A percentile compares a stretch with the other conserved stretches of the same genome.
Conservation (phyloP, 2,888 invertebrate genomes). For the Plagiodera versicolora region DNA sequence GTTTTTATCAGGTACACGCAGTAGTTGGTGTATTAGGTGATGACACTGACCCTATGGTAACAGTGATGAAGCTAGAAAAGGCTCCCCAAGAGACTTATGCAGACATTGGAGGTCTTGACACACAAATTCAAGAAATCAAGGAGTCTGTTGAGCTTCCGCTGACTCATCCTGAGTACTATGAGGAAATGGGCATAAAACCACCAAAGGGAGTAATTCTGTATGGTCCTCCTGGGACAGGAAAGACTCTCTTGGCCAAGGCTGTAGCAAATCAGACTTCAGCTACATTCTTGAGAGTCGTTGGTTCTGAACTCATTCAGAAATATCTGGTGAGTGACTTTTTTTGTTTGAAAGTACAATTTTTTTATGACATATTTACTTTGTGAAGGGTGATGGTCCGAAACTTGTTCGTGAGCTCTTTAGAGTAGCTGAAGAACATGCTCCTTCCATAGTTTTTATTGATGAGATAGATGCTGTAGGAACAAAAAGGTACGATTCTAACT, state of each 20-base stretch:
- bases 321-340: slow-evolving; percentile 69
- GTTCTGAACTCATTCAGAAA: slow-evolving; percentile 99
- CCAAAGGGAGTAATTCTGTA: slow-evolving; percentile 99
- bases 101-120: slow-evolving; percentile 96
- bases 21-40: slow-evolving; percentile 93
- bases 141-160: slow-evolving; percentile 98
- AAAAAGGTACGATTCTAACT: slow-evolving; percentile 98
- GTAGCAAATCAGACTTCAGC: slow-evolving; percentile 99
- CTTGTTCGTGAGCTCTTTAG: slow-evolving; percentile 95
- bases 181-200: slow-evolving; percentile 99
- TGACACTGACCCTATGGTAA: slow-evolving; percentile 99
- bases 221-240: slow-evolving; percentile 97
- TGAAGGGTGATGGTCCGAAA: slow-evolving; percentile 95
- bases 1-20: slow-evolving; percentile 73
- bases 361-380: background rate
- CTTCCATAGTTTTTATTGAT: slow-evolving; percentile 99
- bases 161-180: slow-evolving; percentile 99
- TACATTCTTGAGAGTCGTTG: slow-evolving; percentile 96
- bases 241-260: slow-evolving; percentile 96
- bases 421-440: slow-evolving; percentile 99
- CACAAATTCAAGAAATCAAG: slow-evolving; percentile 97
- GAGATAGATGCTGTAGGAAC: slow-evolving; percentile 99
- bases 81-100: slow-evolving; percentile 99
- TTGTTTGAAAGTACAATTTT: too few relatives aligned
- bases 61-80: slow-evolving; percentile 99